phyloP scores from a whole-genome alignment of 2,797 vertebrate genomes.

The Scolopax bukidnonensis region DNA sequence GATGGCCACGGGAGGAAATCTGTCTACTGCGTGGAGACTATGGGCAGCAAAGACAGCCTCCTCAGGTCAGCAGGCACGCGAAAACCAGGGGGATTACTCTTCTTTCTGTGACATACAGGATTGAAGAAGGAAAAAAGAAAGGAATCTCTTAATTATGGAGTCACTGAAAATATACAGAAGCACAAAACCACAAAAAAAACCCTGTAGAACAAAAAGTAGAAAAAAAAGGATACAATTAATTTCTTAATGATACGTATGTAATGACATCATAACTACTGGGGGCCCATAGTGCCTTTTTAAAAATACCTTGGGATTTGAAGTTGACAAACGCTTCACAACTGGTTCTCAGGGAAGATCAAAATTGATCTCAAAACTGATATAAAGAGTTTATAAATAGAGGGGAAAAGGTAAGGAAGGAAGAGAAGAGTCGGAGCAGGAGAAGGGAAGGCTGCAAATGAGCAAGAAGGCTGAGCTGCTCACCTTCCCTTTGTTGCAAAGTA shows the following conservation, averaged over 20 bases:
- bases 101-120: neutral
- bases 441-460: slow-evolving; percentile 15
- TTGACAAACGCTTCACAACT: neutral
- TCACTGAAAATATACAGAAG: neutral
- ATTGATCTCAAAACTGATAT: neutral
- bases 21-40: slow-evolving; percentile 84
- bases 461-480: neutral
- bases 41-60: slow-evolving; percentile 75
- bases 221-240: neutral
- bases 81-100: neutral
- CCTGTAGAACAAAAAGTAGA: neutral
- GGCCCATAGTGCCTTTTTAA: neutral
- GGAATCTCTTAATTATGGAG: neutral
- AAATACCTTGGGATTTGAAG: neutral
- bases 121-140: neutral
- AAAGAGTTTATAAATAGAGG: neutral
- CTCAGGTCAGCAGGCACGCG: slow-evolving; percentile 84
- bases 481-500: slow-evolving; percentile 41
- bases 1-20: slow-evolving; percentile 88
- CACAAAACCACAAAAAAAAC: neutral
- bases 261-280: neutral
- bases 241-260: neutral
- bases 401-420: neutral
- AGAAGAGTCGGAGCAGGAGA: neutral
- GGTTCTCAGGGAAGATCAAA: neutral